phyloP scores from a whole-genome alignment of 1,140 invertebrate genomes.

The Euura lappo region DNA sequence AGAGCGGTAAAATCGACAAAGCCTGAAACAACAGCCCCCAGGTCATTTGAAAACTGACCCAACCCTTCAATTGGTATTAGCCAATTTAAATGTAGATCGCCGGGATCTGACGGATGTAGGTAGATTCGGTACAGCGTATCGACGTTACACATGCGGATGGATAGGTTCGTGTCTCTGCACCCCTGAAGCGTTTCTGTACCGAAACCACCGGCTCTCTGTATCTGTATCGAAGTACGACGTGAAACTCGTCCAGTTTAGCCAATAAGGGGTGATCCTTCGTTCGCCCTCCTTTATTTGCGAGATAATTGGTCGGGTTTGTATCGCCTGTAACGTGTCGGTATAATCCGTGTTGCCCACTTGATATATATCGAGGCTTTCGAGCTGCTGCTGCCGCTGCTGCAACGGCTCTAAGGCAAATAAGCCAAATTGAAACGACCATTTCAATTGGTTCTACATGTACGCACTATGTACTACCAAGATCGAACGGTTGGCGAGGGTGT shows the following conservation, averaged over 20 bases:
- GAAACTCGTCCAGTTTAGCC: too few relatives aligned
- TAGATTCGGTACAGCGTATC: too few relatives aligned
- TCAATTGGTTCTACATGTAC: background rate
- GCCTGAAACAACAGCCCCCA: background rate
- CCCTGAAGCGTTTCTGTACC: too few relatives aligned
- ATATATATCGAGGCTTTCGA: background rate
- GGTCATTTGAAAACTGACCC: background rate
- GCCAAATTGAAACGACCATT: background rate
- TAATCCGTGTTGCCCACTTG: conserved; percentile 1
- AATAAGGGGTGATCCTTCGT: background rate
- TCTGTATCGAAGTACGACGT: too few relatives aligned
- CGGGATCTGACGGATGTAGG: background rate
- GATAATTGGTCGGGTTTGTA: background rate
- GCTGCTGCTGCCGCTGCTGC: too few relatives aligned
- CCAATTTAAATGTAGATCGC: background rate
- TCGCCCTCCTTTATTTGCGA: conserved; percentile 2
- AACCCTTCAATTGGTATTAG: conserved; percentile 4
- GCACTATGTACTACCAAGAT: background rate
- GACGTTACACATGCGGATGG: too few relatives aligned
- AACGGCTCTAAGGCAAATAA: background rate
- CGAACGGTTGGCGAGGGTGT: background rate
- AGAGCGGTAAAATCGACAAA: background rate
- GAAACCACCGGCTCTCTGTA: too few relatives aligned
- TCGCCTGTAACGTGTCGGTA: background rate
- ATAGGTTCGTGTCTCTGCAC: too few relatives aligned